Evolutionary conservation across 1,140 invertebrate species (phyloP).

Genomic region (Atta cephalotes): DNA sequence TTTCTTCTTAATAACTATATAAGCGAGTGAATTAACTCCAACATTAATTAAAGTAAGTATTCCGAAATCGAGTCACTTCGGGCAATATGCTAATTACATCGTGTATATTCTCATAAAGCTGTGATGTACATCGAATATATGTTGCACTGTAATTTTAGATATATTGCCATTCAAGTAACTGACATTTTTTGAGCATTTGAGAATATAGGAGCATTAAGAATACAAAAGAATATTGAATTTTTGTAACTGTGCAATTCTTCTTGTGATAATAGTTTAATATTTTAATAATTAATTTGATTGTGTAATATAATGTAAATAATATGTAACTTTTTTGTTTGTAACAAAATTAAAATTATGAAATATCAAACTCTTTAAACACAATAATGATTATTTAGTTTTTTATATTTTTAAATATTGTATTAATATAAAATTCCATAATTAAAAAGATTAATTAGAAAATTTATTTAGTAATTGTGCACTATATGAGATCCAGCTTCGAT

Average conservation of each 20-base stretch:
- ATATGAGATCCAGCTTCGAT: too few relatives aligned
- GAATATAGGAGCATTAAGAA: background rate
- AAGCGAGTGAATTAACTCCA: conserved; percentile 71
- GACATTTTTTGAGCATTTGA: background rate
- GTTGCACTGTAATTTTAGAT: background rate
- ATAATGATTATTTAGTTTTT: background rate
- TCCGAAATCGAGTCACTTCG: background rate
- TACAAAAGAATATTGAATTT: background rate
- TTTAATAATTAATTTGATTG: background rate
- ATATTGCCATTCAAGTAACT: background rate
- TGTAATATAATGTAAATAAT: background rate
- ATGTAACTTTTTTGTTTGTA: background rate
- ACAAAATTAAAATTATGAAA: background rate
- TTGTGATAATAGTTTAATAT: background rate
- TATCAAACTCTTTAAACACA: background rate
- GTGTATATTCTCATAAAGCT: background rate
- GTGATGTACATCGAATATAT: background rate
- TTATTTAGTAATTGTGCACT: background rate
- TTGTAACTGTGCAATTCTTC: background rate
- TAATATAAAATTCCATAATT: background rate
- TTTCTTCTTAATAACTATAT: conserved; percentile 87
- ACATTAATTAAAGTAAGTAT: background rate
- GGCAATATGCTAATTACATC: background rate
- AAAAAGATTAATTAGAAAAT: background rate
- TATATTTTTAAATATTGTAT: conserved; percentile 6